A percentile compares a stretch with the other conserved stretches of the same genome.
Evolutionary conservation across 2,888 invertebrate genomes (phyloP).

Genomic region (Diarsia rubi): DNA sequence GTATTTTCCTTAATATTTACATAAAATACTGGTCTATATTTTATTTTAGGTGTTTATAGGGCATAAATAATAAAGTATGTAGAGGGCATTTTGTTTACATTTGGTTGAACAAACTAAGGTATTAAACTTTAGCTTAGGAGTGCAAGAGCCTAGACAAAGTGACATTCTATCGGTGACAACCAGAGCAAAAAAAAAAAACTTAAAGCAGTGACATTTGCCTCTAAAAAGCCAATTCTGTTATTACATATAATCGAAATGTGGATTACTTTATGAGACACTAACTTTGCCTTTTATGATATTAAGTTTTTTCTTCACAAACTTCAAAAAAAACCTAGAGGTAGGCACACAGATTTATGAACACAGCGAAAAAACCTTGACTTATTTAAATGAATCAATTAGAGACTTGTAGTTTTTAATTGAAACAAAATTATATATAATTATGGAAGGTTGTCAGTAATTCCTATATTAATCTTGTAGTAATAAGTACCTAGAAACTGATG

Average conservation of each 20-base stretch:
- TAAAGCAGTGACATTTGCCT: background rate
- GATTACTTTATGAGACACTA: background rate
- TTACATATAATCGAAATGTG: background rate
- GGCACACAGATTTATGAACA: background rate
- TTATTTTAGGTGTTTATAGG: background rate
- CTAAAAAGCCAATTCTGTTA: background rate
- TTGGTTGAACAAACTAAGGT: no score
- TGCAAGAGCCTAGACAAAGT: background rate
- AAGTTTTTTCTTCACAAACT: background rate
- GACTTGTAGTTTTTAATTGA: background rate
- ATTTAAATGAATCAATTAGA: conserved; percentile 4
- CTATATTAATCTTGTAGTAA: conserved; percentile 2
- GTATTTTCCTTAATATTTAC: background rate
- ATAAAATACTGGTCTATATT: background rate
- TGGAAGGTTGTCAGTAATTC: conserved; percentile 12
- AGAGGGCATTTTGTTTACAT: background rate
- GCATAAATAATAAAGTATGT: background rate
- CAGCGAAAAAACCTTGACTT: background rate
- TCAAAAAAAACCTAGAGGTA: background rate
- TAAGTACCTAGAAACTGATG: background rate
- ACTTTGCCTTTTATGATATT: background rate
- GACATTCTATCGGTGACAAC: background rate
- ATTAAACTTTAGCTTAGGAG: no score
- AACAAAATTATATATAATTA: conserved; percentile 22
- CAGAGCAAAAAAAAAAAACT: background rate